Evolutionary conservation across 2,797 vertebrate species (phyloP), one percentile per base, ranked within the genome.

Genomic region (Denticeps clupeoides): DNA sequence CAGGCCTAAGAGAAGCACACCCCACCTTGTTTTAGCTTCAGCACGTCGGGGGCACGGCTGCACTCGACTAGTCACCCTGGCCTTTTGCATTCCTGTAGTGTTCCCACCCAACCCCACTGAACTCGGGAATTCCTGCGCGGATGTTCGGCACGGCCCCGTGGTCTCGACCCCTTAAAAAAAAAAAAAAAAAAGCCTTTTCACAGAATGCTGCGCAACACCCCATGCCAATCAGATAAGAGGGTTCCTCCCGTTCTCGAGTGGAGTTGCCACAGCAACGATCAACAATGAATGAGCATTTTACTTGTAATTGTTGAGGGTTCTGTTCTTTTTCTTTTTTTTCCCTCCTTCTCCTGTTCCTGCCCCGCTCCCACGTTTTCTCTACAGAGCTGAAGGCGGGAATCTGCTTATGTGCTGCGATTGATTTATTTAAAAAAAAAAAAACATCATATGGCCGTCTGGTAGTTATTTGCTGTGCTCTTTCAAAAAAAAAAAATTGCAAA

Each of bases 281-380:
- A 82, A 87, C 82, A 90, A 89, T 86, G 78, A 83, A 73, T 84
- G 78, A 83, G 82, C 71, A 84, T 84, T 87, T 79, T 83, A 79
- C 78, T 65, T 76, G 68, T 86, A 81, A 87, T 85, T 84, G 84
- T 72, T 72, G 75, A 67, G 82, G 79, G 73, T 74, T 68, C 72
- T 83, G 80, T 69, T 86, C 88, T 86, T 84, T 70, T 66, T 63
- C 47, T 56, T 10, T 50, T 55, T 27, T 12, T 53, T 24, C 18
- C 28, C 31, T 26, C 45, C 45, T 41, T 47, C 63, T 67, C 22
- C 75, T 54, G 51, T 69, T 67, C 61, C 59, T 62, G 50, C 53
- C 65, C 60, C 24, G 4, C 24, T 25, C 24, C 24, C n/a, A n/a
- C n/a, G n/a, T n/a, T n/a, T n/a, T n/a, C n/a, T n/a, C n/a, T n/a